Percentiles rank a stretch among this genome's conserved stretches.
These are phyloP conservation scores for Drosophila prolongata DNA, from an alignment of 2,888 invertebrate species.

Conservation along the genomic window DNA sequence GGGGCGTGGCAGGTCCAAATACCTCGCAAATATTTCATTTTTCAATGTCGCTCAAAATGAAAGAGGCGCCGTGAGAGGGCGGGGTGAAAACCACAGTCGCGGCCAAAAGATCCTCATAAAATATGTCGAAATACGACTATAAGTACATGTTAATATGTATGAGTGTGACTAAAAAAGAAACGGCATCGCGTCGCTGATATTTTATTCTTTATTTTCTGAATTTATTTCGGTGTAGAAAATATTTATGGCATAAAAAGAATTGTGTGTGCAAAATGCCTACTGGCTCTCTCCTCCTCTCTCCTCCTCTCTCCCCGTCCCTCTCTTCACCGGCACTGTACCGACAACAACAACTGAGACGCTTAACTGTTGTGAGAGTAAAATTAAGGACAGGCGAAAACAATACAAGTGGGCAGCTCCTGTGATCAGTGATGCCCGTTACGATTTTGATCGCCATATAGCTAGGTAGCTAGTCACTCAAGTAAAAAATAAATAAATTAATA, in stretches of 20 bases:
- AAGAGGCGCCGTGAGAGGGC: neutral
- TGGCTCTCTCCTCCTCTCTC: constrained; percentile 22
- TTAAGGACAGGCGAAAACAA: constrained; percentile 24
- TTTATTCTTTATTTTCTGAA: constrained; percentile 63
- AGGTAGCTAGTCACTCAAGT: no score
- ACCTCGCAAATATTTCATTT: constrained; percentile 36
- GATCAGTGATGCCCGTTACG: constrained; percentile 17
- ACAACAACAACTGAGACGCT: constrained; percentile 31
- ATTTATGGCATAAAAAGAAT: constrained; percentile 45
- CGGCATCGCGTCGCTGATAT: constrained; percentile 58
- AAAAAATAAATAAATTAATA: no score
- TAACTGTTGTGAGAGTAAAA: constrained; percentile 37
- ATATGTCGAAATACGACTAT: constrained; percentile 63
- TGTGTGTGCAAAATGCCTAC: constrained; percentile 45
- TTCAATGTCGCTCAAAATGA: constrained; percentile 62
- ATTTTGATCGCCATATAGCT: neutral
- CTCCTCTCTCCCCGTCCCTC: constrained; percentile 15
- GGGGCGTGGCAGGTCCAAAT: constrained; percentile 45
- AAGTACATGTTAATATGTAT: constrained; percentile 33
- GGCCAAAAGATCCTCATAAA: constrained; percentile 61
- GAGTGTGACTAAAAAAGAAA: constrained; percentile 52
- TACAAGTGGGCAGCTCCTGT: constrained; percentile 35
- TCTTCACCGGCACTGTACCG: constrained; percentile 60
- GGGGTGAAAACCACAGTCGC: constrained; percentile 36
- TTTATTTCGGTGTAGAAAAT: constrained; percentile 61